These are phyloP conservation scores for Crenichthys baileyi DNA, from an alignment of 2,797 vertebrate genomes.

Conservation along the genomic window DNA sequence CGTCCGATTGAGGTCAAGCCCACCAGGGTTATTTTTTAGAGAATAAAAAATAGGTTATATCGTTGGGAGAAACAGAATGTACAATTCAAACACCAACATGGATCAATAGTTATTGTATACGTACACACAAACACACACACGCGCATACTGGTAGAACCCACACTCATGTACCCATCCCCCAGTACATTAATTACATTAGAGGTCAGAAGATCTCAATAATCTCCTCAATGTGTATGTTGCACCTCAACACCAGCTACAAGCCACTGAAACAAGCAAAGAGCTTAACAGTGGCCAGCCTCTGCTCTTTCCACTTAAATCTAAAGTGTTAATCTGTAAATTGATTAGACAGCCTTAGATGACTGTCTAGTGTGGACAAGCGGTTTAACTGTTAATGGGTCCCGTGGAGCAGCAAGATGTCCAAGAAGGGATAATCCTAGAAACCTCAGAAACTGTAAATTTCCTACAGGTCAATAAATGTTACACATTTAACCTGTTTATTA, in stretches of 20 bases:
- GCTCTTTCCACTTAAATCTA: slow-evolving; percentile 42
- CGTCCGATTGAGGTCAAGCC: not conserved
- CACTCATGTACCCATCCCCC: not conserved
- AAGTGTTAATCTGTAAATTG: slow-evolving; percentile 72
- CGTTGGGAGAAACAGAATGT: not conserved
- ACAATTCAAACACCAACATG: not conserved
- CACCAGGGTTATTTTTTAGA: not conserved
- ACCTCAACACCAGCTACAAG: slow-evolving; percentile 29
- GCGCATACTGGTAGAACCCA: not conserved
- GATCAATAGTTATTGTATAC: not conserved
- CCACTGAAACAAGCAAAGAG: slow-evolving; percentile 35
- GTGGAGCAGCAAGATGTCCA: slow-evolving; percentile 15
- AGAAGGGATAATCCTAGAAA: slow-evolving; percentile 35
- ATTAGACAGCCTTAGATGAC: slow-evolving; percentile 71
- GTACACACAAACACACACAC: not conserved
- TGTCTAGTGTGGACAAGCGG: slow-evolving; percentile 50
- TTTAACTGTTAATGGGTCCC: slow-evolving; percentile 29
- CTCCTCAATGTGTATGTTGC: slow-evolving; percentile 43
- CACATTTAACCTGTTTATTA: not conserved
- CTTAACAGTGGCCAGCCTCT: slow-evolving; percentile 35
- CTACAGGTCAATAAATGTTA: not conserved
- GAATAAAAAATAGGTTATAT: not conserved
- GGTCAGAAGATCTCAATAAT: slow-evolving; percentile 56
- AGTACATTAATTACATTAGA: slow-evolving; percentile 56
- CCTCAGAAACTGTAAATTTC: not conserved